A percentile compares a stretch with the other conserved stretches of the same genome.
phyloP scores from a whole-genome alignment of 2,888 invertebrate species.

The Caenorhabditis sp. region DNA sequence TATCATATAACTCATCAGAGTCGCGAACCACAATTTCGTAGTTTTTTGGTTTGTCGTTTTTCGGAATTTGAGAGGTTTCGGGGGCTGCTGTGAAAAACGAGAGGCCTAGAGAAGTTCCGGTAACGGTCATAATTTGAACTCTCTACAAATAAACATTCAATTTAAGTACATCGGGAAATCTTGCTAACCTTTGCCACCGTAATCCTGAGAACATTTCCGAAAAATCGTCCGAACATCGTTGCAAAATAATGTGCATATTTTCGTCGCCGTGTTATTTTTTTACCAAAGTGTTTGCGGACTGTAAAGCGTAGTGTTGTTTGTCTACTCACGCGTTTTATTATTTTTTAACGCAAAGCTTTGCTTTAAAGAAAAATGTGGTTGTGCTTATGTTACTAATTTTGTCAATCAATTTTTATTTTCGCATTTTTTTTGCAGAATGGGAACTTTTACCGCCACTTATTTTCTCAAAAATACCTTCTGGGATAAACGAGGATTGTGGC shows the following conservation, averaged over 20 bases:
- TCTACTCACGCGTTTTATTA: not conserved
- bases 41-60: constrained; percentile 40
- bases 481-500: constrained; percentile 48
- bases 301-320: not conserved
- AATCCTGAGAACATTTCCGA: not conserved
- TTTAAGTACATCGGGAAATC: too few relatives aligned
- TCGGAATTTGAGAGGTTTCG: not conserved
- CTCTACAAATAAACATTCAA: not conserved
- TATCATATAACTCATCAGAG: constrained; percentile 63
- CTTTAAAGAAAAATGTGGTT: too few relatives aligned
- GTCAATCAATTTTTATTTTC: too few relatives aligned
- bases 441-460: constrained; percentile 62
- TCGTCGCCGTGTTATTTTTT: not conserved
- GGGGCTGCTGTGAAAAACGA: constrained; percentile 16
- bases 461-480: constrained; percentile 48
- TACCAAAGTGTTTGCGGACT: not conserved
- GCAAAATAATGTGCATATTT: not conserved
- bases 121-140: not conserved
- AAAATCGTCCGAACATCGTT: not conserved
- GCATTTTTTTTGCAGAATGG: constrained; percentile 36
- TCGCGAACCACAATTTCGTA: constrained; percentile 57
- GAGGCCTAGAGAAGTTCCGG: constrained; percentile 25
- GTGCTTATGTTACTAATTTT: too few relatives aligned
- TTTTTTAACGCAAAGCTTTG: too few relatives aligned
- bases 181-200: not conserved